Evolutionary conservation across 2,113 vertebrate genomes (phyloP).

Genomic region (Falcunculus frontatus): DNA sequence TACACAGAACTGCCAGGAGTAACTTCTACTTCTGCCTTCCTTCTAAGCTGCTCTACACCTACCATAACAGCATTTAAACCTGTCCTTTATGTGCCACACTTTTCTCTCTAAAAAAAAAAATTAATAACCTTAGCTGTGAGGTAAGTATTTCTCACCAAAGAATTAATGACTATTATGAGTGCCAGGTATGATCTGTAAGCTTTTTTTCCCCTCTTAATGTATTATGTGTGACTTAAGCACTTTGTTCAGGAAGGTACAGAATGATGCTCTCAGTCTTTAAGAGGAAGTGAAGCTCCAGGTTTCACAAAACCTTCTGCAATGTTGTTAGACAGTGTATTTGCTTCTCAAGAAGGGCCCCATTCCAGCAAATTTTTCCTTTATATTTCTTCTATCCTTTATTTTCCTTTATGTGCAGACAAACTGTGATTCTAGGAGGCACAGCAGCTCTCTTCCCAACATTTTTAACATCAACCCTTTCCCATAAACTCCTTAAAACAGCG

Average conservation of each 20-base stretch:
- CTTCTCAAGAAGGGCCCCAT: background rate
- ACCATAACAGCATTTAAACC: background rate
- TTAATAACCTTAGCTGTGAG: background rate
- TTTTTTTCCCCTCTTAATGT: background rate
- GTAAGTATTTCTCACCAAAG: background rate
- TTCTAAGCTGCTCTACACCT: background rate
- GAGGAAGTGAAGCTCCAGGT: background rate
- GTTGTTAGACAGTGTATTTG: rapidly evolving
- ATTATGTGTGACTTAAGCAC: background rate
- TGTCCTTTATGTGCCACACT: rapidly evolving
- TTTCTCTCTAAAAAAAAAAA: background rate
- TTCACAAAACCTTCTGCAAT: background rate
- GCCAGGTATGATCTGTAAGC: background rate
- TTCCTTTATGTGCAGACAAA: background rate
- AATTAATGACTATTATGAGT: background rate
- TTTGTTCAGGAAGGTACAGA: background rate
- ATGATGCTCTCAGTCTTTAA: background rate
- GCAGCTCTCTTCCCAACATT: background rate
- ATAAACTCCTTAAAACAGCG: rapidly evolving
- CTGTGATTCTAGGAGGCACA: background rate
- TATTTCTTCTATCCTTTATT: background rate
- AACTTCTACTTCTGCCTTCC: background rate
- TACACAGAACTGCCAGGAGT: background rate
- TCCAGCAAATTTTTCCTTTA: background rate
- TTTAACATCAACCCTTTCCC: background rate